A percentile compares a stretch with the other conserved stretches of the same genome.
These are phyloP conservation scores for Heliconius erato DNA, from an alignment of 2,888 invertebrate genomes.

Conservation along the genomic window DNA sequence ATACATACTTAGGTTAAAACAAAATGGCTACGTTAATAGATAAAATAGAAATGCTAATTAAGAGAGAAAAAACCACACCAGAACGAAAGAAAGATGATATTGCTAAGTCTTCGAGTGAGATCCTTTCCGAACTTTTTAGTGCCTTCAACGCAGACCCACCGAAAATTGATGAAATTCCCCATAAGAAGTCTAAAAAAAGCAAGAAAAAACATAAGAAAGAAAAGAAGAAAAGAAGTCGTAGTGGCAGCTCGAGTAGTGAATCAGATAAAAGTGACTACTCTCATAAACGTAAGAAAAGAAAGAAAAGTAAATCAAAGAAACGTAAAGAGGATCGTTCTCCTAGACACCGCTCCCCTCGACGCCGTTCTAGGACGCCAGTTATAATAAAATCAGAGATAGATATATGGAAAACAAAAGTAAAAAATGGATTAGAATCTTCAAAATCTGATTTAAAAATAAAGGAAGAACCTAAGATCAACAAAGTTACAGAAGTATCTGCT, in stretches of 20 bases:
- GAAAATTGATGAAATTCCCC: conserved; percentile 76
- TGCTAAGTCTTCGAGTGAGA: conserved; percentile 91
- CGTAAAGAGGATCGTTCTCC: conserved; percentile 65
- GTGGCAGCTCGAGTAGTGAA: conserved; percentile 72
- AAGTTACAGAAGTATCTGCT: conserved; percentile 56
- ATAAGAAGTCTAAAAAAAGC: conserved; percentile 82
- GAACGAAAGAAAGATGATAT: conserved; percentile 76
- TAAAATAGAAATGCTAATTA: conserved; percentile 79
- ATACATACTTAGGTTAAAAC: background rate
- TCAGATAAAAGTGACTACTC: conserved; percentile 80
- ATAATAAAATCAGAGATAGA: conserved; percentile 51
- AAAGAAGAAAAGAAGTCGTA: conserved; percentile 79
- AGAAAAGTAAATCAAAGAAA: conserved; percentile 81
- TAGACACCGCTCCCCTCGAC: conserved; percentile 59
- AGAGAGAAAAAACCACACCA: conserved; percentile 79
- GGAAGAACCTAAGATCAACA: conserved; percentile 56
- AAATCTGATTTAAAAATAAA: conserved; percentile 55
- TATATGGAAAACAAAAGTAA: conserved; percentile 38
- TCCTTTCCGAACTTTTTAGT: conserved; percentile 92
- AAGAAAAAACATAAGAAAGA: conserved; percentile 88
- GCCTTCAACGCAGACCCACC: conserved; percentile 91
- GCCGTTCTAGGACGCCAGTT: conserved; percentile 65
- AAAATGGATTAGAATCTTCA: conserved; percentile 37
- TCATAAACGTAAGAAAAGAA: conserved; percentile 86
- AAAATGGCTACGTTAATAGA: conserved; percentile 76